These are phyloP conservation scores for Chloroclystis v-ata DNA, from an alignment of 2,888 invertebrate species.

Conservation along the genomic window DNA sequence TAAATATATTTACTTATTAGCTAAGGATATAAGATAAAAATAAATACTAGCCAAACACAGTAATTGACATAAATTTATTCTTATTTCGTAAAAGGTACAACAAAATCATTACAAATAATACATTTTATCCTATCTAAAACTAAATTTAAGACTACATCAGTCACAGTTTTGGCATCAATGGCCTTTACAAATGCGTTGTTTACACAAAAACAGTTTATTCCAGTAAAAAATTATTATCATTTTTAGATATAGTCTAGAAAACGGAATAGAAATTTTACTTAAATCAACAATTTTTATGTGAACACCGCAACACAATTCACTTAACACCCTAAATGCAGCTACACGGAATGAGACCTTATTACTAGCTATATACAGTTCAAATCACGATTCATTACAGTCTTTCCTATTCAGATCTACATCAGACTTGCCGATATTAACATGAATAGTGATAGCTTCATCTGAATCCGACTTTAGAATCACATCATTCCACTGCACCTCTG, in stretches of 20 bases:
- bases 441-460: constrained; percentile 71
- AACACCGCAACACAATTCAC: background rate
- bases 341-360: constrained; percentile 42
- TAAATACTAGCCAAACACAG: no score
- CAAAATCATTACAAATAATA: background rate
- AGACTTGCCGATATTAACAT: constrained; percentile 67
- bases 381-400: constrained; percentile 45
- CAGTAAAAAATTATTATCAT: background rate
- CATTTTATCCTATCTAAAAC: constrained; percentile 27
- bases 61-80: constrained; percentile 32
- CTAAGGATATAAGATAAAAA: no score
- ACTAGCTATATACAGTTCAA: constrained; percentile 24
- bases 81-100: background rate
- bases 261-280: no score
- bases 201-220: background rate
- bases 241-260: background rate
- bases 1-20: no score
- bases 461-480: constrained; percentile 65
- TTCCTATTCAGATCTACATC: constrained; percentile 46
- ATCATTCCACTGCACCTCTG: constrained; percentile 71
- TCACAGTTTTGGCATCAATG: constrained; percentile 48
- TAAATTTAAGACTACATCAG: constrained; percentile 56
- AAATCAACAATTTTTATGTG: no score
- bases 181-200: constrained; percentile 12
- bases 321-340: constrained; percentile 41